A percentile compares a stretch with the other conserved stretches of the same genome.
Evolutionary conservation across 1,140 invertebrate species (phyloP).

Genomic region (Onthophagus taurus): DNA sequence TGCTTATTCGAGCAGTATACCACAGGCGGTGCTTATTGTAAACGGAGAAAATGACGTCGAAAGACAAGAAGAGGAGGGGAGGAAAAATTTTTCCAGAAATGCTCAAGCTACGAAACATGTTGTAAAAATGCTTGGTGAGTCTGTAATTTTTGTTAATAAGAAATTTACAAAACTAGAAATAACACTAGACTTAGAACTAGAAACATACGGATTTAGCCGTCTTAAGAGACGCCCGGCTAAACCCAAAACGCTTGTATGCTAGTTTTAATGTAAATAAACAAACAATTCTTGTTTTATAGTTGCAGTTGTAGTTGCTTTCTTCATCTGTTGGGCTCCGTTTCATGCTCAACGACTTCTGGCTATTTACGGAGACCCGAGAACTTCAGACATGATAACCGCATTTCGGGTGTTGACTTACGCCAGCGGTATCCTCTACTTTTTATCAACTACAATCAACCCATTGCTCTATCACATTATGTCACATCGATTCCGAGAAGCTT

Average conservation of each 20-base stretch:
- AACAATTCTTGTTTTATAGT: constrained; percentile 56
- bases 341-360: constrained; percentile 76
- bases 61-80: constrained; percentile 23
- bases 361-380: constrained; percentile 36
- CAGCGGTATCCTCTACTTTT: constrained; percentile 60
- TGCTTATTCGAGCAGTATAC: constrained; percentile 8
- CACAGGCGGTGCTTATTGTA: constrained; percentile 17
- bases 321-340: constrained; percentile 91
- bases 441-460: constrained; percentile 71
- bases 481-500: constrained; percentile 73
- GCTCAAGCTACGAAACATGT: constrained; percentile 43
- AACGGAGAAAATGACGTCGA: constrained; percentile 16
- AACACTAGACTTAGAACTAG: too few relatives aligned
- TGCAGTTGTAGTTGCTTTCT: constrained; percentile 87
- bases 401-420: constrained; percentile 57
- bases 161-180: too few relatives aligned
- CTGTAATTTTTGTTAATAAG: too few relatives aligned
- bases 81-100: constrained; percentile 44
- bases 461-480: constrained; percentile 83
- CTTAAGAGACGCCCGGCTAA: too few relatives aligned
- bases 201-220: too few relatives aligned
- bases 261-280: too few relatives aligned
- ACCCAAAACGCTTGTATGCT: too few relatives aligned
- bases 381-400: constrained; percentile 30
- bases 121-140: constrained; percentile 56